Evolutionary conservation across 2,888 invertebrate genomes (phyloP), one percentile per base, ranked within the genome.

Genomic region (Acanthacorydalis orientalis): DNA sequence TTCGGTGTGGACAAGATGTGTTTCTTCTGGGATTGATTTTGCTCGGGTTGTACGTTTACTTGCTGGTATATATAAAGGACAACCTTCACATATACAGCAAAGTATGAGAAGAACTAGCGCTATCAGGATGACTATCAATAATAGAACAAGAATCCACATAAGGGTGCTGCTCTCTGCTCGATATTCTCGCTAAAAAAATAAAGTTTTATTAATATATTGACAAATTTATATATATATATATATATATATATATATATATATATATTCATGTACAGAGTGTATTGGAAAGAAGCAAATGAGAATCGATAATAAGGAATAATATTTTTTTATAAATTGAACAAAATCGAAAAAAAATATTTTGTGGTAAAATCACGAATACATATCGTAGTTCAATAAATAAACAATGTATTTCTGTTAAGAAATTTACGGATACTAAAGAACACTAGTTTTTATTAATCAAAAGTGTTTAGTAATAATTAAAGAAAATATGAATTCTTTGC

Each of bases 31-130:
- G 69, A 78, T 76, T 70, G 74, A 77, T 75, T 74, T 77, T 72
- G 77, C 75, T 75, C 77, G 77, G 69, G 78, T 75, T 73, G 78
- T 78, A 72, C 78, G 75, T 73, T 78, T 77, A 72, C 83, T 78
- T 46, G 81, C 77, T 46, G 81, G 81, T 67, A 79, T 80, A 57
- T 83, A 87, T 46, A 86, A 73, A n/a, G 87, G 87, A 59, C 88
- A 88, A 57, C 83, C 82, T 55, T 83, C 82, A 60, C 87, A 88
- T 52, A 87, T 80, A 59, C 88, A 88, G 64, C 89, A 90, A 50
- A 85, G 71, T 51, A 89, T 75, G 44, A 88, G 68, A 46, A 80
- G 72, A 49, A 85, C 64, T 53, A 85, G 72, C 10, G 82, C 75
- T 31, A 86, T 57, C 0, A 87, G 74, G 53, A 87, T 75, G 51